Base-by-base conservation (phyloP, 2,113 vertebrate species). In the Clarias gariepinus region DNA sequence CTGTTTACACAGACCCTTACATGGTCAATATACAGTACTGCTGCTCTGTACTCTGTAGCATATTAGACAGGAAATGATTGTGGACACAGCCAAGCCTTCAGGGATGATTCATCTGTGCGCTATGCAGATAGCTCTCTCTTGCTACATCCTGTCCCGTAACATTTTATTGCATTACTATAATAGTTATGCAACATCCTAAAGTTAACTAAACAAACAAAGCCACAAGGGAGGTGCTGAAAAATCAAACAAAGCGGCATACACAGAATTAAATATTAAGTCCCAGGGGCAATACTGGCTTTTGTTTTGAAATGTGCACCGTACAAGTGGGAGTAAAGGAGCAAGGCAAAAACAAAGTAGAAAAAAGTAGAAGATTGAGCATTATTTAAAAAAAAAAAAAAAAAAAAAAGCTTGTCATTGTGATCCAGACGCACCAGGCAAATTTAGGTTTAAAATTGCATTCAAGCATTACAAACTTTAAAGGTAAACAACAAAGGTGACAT, bases 11-110 rank as follows among this genome's bases (percentile, higher is more conserved):
- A 73, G n/a, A n/a, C 11, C 28, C 33, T 82, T 76, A 66, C 57
- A 82, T 63, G 57, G 58, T 73, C n/a, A 69, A 52, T 53, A 23
- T 69, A 57, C 69, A 33, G 33, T 86, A 69, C 11, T 66, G 21
- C 30, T 47, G 23, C 58, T 41, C 60, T 60, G 77, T 60, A 82
- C 19, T 41, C 23, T 81, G 61, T 84, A 81, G 57, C 73, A 63
- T 61, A 21, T 68, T 85, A 66, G 33, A 81, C 83, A 88, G 88
- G 89, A 90, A 88, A 88, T 64, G 85, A 66, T 64, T 89, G 88
- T 88, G 82, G 63, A 85, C 83, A 85, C 82, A 69, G 36, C 52
- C 80, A 68, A 55, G 79, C 69, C 85, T 80, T 83, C 28, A 83
- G 47, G 13, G 73, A 66, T 87, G 87, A 89, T 82, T 89, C 81